Percentiles rank a stretch among this genome's conserved stretches.
phyloP scores from a whole-genome alignment of 1,140 invertebrate species.

The Diorhabda carinulata region DNA sequence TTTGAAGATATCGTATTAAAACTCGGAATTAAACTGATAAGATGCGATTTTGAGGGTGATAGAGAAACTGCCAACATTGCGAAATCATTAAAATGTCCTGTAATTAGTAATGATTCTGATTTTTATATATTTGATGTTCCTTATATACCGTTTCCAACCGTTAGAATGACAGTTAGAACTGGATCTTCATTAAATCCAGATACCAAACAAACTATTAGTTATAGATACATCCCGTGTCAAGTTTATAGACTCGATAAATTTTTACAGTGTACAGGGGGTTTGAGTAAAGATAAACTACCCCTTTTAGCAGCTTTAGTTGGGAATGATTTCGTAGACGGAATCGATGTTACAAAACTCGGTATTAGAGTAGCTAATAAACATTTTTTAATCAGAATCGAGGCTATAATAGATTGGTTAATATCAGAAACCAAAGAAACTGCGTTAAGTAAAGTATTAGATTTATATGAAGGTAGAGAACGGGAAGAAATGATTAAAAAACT shows the following conservation, averaged over 20 bases:
- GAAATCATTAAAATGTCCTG: conserved; percentile 70
- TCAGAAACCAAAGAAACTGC: conserved; percentile 66
- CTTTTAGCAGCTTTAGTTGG: conserved; percentile 77
- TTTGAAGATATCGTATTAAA: conserved; percentile 66
- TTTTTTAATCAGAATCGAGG: conserved; percentile 60
- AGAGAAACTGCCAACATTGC: conserved; percentile 76
- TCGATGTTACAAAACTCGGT: conserved; percentile 67
- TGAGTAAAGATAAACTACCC: conserved; percentile 65
- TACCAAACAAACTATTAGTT: conserved; percentile 25
- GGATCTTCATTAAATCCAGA: conserved; percentile 17
- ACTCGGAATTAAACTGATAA: conserved; percentile 61
- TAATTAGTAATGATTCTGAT: conserved; percentile 87
- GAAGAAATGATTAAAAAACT: conserved; percentile 55
- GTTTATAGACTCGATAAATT: conserved; percentile 71
- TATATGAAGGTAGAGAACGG: conserved; percentile 53
- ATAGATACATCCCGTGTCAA: conserved; percentile 59
- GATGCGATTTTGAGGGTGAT: conserved; percentile 84
- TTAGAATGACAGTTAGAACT: conserved; percentile 38
- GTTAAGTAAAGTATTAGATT: conserved; percentile 59
- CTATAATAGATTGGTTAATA: conserved; percentile 69
- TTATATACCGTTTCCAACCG: conserved; percentile 73
- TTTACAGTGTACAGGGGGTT: conserved; percentile 57
- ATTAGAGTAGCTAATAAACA: conserved; percentile 56
- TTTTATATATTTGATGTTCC: conserved; percentile 82
- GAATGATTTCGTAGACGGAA: conserved; percentile 76